Evolutionary conservation across 2,888 invertebrate species (phyloP), one percentile per base, ranked within the genome.

Genomic region (Argynnis bischoffii): DNA sequence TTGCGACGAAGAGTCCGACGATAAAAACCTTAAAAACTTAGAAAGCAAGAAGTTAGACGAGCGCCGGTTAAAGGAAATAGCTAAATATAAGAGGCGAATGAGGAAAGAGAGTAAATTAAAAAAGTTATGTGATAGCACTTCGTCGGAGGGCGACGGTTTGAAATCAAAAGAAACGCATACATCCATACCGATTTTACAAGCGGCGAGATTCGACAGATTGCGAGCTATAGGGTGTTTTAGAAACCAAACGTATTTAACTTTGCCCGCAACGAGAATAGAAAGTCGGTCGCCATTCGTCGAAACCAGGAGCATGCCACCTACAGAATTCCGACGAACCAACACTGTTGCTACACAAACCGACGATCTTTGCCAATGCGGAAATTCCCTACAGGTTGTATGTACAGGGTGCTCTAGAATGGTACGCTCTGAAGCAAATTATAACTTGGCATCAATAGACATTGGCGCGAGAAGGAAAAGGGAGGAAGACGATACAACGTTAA

Each of bases 1-100:
- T 66, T 96, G 96, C 79, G 95, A 95, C 76, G 95, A 95, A 48
- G 96, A 96, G 76, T 95, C 95, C 2, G 94, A 94, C 76, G 87
- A 81, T 50, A 90, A 86, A 4, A 81, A 79, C 74, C 78, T 74
- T 55, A 75, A 74, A 69, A 78, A 64, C 35, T 79, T 77, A 54
- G 83, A 85, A 66, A 72, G 86, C 48, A 90, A 89, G 75, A 88
- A 85, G 72, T 70, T 88, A 1, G 91, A 93, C 75, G 92, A 93
- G 63, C 75, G 84, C 55, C 76, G 92, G 31, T 26, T 90, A 60
- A 93, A 92, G 76, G 92, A 93, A 78, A 92, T 92, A 69, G 93
- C 92, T 4, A 93, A 92, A 82, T 90, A 92, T 74, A 92, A 90
- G 74, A 75, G 92, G 8, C 81, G 88, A 64, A 76, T 91, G 75